These are phyloP conservation scores for Rhinopomastus cyanomelas DNA, from an alignment of 2,113 vertebrate genomes.

Conservation along the genomic window DNA sequence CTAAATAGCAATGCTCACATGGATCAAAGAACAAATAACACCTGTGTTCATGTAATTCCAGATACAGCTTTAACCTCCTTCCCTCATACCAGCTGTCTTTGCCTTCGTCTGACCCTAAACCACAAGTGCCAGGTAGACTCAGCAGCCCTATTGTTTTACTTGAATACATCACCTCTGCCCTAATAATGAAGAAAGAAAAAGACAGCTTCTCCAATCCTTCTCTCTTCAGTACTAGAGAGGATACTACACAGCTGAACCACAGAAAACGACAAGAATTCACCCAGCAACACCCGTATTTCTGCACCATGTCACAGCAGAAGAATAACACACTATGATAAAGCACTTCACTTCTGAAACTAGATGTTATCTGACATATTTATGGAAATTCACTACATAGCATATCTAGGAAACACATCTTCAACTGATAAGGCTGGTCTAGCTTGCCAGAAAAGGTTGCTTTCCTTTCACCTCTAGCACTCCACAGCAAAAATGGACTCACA, in stretches of 20 bases:
- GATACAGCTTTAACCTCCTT: background rate
- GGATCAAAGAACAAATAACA: background rate
- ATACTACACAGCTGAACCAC: background rate
- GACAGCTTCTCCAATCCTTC: background rate
- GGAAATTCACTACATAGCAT: background rate
- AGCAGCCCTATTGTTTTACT: background rate
- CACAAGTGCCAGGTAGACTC: background rate
- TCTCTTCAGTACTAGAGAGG: background rate
- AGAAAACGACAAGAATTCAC: background rate
- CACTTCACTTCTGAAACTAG: background rate
- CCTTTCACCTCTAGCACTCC: accelerated
- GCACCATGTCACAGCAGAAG: background rate
- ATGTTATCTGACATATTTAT: background rate
- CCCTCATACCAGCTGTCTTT: background rate
- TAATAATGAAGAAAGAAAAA: background rate
- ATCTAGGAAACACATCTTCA: background rate
- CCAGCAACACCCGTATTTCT: background rate
- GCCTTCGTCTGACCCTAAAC: background rate
- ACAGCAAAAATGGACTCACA: accelerated
- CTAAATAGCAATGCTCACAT: background rate
- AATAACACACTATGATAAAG: background rate
- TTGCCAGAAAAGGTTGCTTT: background rate
- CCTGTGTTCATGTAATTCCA: background rate
- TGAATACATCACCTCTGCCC: background rate
- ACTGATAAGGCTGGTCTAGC: background rate